Percentiles rank a stretch among this genome's conserved stretches.
Evolutionary conservation across 2,797 vertebrate genomes (phyloP).

Genomic region (Pipistrellus pygmaeus): DNA sequence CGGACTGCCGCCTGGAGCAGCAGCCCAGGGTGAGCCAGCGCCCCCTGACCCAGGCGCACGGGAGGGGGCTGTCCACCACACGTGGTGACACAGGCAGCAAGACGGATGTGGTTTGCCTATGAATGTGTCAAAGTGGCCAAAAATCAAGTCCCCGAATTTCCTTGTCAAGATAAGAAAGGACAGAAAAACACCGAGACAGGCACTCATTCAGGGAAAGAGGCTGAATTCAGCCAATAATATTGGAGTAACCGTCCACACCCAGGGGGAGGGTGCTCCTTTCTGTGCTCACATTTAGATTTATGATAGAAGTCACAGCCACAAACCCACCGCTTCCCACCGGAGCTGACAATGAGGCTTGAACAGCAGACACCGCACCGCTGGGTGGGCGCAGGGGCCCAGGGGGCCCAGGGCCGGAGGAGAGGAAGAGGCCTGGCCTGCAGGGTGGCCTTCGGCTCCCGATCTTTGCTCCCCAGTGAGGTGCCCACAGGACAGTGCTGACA

Average conservation of each 20-base stretch:
- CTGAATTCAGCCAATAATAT: background rate
- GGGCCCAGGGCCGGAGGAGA: background rate
- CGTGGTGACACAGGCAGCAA: too few species aligned
- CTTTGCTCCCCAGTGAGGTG: too few species aligned
- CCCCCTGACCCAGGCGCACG: accelerated
- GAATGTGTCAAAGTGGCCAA: background rate
- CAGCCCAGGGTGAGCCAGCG: background rate
- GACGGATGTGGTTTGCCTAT: background rate
- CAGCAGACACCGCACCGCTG: background rate
- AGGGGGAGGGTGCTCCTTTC: background rate
- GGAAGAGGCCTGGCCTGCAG: too few species aligned
- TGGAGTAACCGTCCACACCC: background rate
- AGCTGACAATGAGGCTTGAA: background rate
- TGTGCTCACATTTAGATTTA: background rate
- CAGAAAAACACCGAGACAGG: background rate
- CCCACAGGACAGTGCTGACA: background rate
- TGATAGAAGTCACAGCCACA: background rate
- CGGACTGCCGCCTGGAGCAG: background rate
- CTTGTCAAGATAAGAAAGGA: background rate
- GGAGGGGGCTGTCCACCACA: too few species aligned
- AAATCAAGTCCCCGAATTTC: background rate
- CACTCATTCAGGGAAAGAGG: background rate
- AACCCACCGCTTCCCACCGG: background rate
- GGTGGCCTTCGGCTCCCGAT: background rate
- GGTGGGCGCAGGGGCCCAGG: background rate